phyloP scores from a whole-genome alignment of 2,797 vertebrate genomes.

The Pogonophryne albipinna region DNA sequence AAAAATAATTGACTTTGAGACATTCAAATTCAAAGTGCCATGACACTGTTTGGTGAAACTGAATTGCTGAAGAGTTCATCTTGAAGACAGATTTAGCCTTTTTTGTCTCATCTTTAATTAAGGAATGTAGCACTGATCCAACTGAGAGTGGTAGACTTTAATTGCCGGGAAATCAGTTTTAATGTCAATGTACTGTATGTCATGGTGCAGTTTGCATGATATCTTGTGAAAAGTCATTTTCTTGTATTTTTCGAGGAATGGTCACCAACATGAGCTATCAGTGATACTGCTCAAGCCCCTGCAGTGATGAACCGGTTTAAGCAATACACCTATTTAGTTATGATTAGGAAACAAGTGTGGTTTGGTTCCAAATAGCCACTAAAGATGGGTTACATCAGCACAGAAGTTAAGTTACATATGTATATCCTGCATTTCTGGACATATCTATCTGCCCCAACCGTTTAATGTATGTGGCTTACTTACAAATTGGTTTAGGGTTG shows the following conservation, averaged over 20 bases:
- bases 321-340: neutral
- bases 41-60: conserved; percentile 19
- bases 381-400: neutral
- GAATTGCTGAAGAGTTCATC: conserved; percentile 19
- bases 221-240: neutral
- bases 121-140: conserved; percentile 2
- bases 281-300: neutral
- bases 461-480: neutral
- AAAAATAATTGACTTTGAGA: conserved; percentile 1
- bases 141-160: neutral
- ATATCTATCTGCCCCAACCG: neutral
- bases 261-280: neutral
- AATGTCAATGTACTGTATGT: neutral
- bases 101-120: conserved; percentile 17
- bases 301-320: neutral
- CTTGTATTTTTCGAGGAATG: neutral
- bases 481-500: neutral
- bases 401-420: neutral
- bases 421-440: neutral
- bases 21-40: conserved; percentile 28
- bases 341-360: neutral
- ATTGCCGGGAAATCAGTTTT: neutral
- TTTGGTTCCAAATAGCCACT: neutral
- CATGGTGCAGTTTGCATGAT: too few species aligned
- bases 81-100: conserved; percentile 8